phyloP scores from a whole-genome alignment of 1,140 invertebrate genomes.

The Drosophila ficusphila region DNA sequence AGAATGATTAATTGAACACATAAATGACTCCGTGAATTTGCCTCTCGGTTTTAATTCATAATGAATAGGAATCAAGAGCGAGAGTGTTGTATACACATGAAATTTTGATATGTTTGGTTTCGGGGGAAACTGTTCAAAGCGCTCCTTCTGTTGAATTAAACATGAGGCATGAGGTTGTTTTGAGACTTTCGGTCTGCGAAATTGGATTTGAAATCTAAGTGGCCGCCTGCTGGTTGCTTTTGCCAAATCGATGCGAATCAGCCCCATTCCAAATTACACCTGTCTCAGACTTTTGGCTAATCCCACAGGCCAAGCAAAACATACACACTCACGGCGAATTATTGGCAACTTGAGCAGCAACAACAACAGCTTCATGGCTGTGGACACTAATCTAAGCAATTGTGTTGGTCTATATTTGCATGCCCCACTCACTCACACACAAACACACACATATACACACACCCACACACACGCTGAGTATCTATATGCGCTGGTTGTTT shows the following conservation, averaged over 20 bases:
- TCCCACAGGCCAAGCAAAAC: conserved; percentile 32
- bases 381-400: conserved; percentile 66
- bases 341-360: conserved; percentile 27
- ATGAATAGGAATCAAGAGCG: conserved; percentile 18
- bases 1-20: conserved; percentile 56
- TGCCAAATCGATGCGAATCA: conserved; percentile 46
- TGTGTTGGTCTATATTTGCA: conserved; percentile 57
- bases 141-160: conserved; percentile 45
- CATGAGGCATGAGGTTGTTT: conserved; percentile 36
- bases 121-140: conserved; percentile 21
- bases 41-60: conserved; percentile 37
- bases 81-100: conserved; percentile 40
- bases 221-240: conserved; percentile 15
- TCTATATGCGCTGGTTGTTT: conserved; percentile 51
- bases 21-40: conserved; percentile 46
- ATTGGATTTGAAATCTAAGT: conserved; percentile 46
- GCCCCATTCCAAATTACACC: conserved; percentile 51
- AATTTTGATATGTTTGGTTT: conserved; percentile 44
- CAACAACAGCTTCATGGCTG: conserved; percentile 26
- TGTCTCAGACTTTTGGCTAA: conserved; percentile 43
- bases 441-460: conserved; percentile 25
- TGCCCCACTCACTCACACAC: conserved; percentile 20
- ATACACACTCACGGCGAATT: conserved; percentile 21
- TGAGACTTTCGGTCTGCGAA: conserved; percentile 28
- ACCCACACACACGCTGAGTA: conserved; percentile 17